Conservation (phyloP, 2,888 invertebrate species). For the Ptychoptera contaminata region DNA sequence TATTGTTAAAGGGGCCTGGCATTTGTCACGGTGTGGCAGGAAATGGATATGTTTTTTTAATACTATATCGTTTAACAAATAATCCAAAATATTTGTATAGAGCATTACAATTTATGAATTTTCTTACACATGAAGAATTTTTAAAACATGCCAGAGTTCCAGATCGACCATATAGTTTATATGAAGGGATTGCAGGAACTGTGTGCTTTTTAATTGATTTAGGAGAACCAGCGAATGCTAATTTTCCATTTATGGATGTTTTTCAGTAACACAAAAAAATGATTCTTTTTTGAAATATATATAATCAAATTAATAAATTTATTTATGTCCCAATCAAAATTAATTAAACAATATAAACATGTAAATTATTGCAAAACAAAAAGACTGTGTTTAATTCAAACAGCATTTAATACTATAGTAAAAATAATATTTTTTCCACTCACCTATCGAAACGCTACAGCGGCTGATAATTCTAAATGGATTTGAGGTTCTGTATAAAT, state of each 20-base stretch:
- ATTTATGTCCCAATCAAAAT: no score
- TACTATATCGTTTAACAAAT: slow-evolving; percentile 58
- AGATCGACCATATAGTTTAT: slow-evolving; percentile 68
- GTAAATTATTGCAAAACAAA: no score
- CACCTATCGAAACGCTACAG: no score
- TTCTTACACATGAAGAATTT: slow-evolving; percentile 51
- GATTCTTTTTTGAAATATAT: not conserved
- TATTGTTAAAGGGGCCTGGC: slow-evolving; percentile 75
- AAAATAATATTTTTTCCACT: no score
- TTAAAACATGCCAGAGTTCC: slow-evolving; percentile 51
- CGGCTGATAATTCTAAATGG: no score
- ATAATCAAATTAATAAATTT: no score
- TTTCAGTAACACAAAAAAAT: slow-evolving; percentile 16
- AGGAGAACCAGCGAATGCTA: slow-evolving; percentile 50
- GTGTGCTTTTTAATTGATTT: slow-evolving; percentile 69
- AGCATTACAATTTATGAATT: slow-evolving; percentile 60
- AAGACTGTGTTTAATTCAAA: no score
- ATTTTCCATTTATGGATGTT: slow-evolving; percentile 73
- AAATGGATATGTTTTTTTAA: slow-evolving; percentile 63
- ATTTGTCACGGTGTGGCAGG: slow-evolving; percentile 81
- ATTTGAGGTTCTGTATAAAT: no score
- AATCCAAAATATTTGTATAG: slow-evolving; percentile 54
- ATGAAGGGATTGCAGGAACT: slow-evolving; percentile 76
- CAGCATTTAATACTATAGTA: no score
- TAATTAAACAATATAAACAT: no score